Percentiles rank a stretch among this genome's conserved stretches.
phyloP scores from a whole-genome alignment of 2,113 vertebrate species.

The Cyrtonyx montezumae region DNA sequence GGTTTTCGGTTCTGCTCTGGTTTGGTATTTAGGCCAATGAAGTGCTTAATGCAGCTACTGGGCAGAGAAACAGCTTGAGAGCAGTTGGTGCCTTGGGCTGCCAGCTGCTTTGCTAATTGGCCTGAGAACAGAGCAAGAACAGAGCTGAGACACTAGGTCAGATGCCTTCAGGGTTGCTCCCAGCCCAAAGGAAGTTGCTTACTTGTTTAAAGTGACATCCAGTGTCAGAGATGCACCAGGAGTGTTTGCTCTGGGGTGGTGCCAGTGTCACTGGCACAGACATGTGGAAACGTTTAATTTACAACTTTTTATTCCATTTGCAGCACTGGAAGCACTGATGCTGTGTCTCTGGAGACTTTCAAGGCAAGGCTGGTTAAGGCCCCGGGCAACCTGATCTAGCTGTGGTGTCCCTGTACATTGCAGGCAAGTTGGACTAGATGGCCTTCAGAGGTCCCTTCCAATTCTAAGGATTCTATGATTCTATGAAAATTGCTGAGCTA shows the following conservation, averaged over 20 bases:
- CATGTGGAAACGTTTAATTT: neutral
- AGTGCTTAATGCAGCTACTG: neutral
- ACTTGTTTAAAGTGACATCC: neutral
- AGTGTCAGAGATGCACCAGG: fast-evolving
- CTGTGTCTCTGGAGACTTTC: neutral
- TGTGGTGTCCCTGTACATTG: too few species aligned
- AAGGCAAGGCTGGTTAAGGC: too few species aligned
- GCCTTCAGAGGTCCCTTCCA: too few species aligned
- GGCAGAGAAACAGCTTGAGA: slow-evolving; percentile 10
- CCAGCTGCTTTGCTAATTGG: slow-evolving; percentile 22
- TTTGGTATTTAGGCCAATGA: neutral
- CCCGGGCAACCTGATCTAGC: too few species aligned
- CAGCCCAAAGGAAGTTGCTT: neutral
- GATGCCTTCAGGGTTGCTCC: neutral
- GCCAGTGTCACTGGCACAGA: neutral
- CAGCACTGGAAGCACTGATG: neutral
- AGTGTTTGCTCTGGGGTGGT: neutral
- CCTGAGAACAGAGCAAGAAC: neutral
- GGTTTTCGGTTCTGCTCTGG: neutral
- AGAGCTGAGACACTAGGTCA: neutral
- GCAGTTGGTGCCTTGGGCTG: neutral
- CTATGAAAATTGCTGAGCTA: neutral
- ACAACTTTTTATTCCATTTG: neutral
- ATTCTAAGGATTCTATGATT: too few species aligned
- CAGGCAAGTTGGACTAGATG: too few species aligned